phyloP scores from a whole-genome alignment of 92 coral and sea anemone species.

The Anthopleura xanthogrammica region DNA sequence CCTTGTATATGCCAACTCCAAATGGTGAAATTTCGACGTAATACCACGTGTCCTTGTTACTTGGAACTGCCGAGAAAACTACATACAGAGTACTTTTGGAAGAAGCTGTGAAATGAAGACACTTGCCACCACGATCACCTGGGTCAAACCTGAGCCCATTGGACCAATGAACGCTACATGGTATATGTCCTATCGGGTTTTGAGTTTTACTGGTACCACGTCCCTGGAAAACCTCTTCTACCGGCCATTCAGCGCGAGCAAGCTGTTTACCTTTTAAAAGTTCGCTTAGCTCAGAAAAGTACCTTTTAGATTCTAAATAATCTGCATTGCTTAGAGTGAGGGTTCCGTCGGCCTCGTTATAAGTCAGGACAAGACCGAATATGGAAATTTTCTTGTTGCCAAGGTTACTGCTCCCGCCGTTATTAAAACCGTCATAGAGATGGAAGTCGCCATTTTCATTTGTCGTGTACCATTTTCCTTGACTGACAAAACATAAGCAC shows the following conservation, averaged over 20 bases:
- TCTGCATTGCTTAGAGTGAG: slow-evolving; percentile 32
- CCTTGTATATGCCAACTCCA: slow-evolving; percentile 40
- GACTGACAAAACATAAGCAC: neutral
- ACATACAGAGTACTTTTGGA: slow-evolving; percentile 42
- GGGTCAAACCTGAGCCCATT: slow-evolving; percentile 58
- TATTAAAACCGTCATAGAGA: slow-evolving; percentile 43
- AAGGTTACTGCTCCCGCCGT: slow-evolving; percentile 30
- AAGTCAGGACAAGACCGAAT: slow-evolving; percentile 51
- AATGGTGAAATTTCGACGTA: slow-evolving; percentile 32
- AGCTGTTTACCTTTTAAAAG: slow-evolving; percentile 17
- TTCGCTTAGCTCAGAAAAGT: slow-evolving; percentile 18
- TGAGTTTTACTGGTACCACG: neutral
- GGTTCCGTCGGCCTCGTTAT: slow-evolving; percentile 32
- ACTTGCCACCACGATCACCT: slow-evolving; percentile 40
- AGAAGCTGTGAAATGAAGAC: slow-evolving; percentile 52
- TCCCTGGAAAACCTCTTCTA: neutral
- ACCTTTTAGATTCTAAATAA: slow-evolving; percentile 11
- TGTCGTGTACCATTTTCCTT: slow-evolving; percentile 39
- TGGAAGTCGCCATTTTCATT: slow-evolving; percentile 50
- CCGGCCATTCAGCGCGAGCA: slow-evolving; percentile 18
- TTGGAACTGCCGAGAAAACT: slow-evolving; percentile 44
- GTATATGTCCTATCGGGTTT: slow-evolving; percentile 5
- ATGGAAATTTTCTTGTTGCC: slow-evolving; percentile 41
- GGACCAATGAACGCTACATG: slow-evolving; percentile 52
- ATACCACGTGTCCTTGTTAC: slow-evolving; percentile 41